A percentile compares a stretch with the other conserved stretches of the same genome.
Conservation (phyloP, 1,140 invertebrate species). For the Tetragnatha versicolor region DNA sequence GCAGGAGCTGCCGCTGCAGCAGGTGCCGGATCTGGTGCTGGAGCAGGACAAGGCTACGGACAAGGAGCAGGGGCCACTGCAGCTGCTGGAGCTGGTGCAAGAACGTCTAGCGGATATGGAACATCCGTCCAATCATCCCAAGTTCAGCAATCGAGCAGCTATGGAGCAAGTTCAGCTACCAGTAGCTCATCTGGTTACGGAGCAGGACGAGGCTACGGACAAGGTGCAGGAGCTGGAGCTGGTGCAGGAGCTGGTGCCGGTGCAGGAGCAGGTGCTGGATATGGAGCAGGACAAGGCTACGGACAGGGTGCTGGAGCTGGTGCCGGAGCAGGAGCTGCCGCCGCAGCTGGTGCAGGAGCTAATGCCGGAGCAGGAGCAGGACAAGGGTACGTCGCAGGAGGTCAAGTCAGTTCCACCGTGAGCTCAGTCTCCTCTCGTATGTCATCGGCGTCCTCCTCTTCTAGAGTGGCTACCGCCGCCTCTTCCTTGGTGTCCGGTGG, state of each 20-base stretch:
- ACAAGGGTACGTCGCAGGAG: too few relatives aligned
- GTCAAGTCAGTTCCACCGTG: too few relatives aligned
- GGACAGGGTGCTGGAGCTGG: too few relatives aligned
- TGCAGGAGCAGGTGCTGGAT: not conserved
- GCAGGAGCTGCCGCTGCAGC: not conserved
- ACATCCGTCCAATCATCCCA: not conserved
- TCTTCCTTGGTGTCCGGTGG: not conserved
- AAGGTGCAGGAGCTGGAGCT: too few relatives aligned
- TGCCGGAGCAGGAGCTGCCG: too few relatives aligned
- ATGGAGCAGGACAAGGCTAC: too few relatives aligned
- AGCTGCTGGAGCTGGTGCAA: not conserved
- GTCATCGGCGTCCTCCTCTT: not conserved
- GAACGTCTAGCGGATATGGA: not conserved
- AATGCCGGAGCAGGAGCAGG: too few relatives aligned
- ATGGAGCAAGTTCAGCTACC: not conserved
- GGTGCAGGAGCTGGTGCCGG: not conserved
- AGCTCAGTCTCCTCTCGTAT: too few relatives aligned
- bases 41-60: not conserved
- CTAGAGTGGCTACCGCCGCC: not conserved
- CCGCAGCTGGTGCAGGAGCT: too few relatives aligned
- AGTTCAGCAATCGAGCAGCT: not conserved
- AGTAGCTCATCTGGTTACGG: too few relatives aligned
- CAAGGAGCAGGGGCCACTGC: not conserved
- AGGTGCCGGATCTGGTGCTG: not conserved
- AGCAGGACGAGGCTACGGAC: too few relatives aligned